Evolutionary conservation across 2,888 invertebrate species (phyloP).

Genomic region (Nycteola revayana): DNA sequence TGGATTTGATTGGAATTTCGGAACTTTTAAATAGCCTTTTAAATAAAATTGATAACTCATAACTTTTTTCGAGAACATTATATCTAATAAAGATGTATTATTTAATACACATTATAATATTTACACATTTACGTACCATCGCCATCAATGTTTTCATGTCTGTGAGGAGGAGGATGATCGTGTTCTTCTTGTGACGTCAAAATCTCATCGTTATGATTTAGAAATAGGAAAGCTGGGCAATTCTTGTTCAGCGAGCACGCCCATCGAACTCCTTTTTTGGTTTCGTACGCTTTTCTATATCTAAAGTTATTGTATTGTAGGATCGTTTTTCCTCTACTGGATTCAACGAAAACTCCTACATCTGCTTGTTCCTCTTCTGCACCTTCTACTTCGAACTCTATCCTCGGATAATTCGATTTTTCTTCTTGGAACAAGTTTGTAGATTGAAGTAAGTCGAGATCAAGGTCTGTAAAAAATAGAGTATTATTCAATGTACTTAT

Average conservation of each 20-base stretch:
- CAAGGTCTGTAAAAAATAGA: too few species aligned
- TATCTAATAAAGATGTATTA: too few species aligned
- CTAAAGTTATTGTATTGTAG: slow-evolving; percentile 55
- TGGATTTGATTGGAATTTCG: too few species aligned
- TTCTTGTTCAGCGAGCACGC: slow-evolving; percentile 51
- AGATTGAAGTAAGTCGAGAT: too few species aligned
- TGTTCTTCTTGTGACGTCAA: slow-evolving; percentile 49
- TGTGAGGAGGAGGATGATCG: slow-evolving; percentile 36
- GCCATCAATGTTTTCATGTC: slow-evolving; percentile 25
- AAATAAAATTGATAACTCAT: too few species aligned
- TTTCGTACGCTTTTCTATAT: slow-evolving; percentile 54
- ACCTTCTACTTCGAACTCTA: slow-evolving; percentile 9
- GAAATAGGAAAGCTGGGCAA: slow-evolving; percentile 54
- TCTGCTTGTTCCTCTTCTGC: slow-evolving; percentile 20
- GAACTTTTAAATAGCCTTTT: too few species aligned
- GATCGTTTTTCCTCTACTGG: slow-evolving; percentile 50
- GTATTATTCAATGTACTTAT: too few species aligned
- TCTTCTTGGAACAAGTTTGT: too few species aligned
- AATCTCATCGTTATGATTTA: slow-evolving; percentile 59
- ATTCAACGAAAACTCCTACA: slow-evolving; percentile 50
- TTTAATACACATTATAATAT: too few species aligned
- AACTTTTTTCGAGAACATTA: too few species aligned
- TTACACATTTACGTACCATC: slow-evolving; percentile 21
- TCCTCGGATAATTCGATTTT: too few species aligned
- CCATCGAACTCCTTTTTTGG: slow-evolving; percentile 57